phyloP scores from a whole-genome alignment of 1,140 invertebrate species.

The Drosophila asahinai region DNA sequence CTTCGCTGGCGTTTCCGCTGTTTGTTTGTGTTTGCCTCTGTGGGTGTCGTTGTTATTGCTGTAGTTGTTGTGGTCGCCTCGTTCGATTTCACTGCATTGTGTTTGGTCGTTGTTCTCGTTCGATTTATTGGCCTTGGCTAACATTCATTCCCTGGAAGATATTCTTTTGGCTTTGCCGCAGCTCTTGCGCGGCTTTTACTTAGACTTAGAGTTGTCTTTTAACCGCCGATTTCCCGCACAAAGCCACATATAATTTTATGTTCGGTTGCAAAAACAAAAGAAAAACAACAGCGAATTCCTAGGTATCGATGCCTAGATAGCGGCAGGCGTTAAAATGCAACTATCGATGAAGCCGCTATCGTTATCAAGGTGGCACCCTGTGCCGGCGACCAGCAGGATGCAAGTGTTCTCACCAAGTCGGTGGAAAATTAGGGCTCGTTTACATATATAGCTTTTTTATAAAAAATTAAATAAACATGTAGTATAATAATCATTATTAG shows the following conservation, averaged over 20 bases:
- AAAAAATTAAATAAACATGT: not conserved
- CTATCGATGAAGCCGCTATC: no score
- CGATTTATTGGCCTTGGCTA: not conserved
- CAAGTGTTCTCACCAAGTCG: not conserved
- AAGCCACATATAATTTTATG: slow-evolving; percentile 11
- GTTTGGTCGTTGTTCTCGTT: slow-evolving; percentile 7
- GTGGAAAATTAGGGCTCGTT: accelerated
- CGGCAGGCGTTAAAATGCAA: no score
- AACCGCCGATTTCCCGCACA: slow-evolving; percentile 6
- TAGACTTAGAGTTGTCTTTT: not conserved
- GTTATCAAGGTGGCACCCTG: no score
- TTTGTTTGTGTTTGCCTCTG: slow-evolving; percentile 4
- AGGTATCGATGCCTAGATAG: not conserved
- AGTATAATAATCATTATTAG: not conserved
- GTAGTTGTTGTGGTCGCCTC: not conserved
- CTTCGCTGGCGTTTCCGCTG: not conserved
- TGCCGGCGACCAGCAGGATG: not conserved
- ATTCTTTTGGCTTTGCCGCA: not conserved
- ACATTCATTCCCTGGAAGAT: not conserved
- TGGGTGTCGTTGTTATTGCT: not conserved
- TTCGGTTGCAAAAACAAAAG: slow-evolving; percentile 7
- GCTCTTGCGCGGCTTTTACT: not conserved
- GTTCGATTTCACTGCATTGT: slow-evolving; percentile 10
- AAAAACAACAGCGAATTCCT: not conserved
- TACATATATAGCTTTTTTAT: not conserved